Percentiles rank a stretch among this genome's conserved stretches.
Conservation (phyloP, 2,888 invertebrate species). For the Adineta ricciae region DNA sequence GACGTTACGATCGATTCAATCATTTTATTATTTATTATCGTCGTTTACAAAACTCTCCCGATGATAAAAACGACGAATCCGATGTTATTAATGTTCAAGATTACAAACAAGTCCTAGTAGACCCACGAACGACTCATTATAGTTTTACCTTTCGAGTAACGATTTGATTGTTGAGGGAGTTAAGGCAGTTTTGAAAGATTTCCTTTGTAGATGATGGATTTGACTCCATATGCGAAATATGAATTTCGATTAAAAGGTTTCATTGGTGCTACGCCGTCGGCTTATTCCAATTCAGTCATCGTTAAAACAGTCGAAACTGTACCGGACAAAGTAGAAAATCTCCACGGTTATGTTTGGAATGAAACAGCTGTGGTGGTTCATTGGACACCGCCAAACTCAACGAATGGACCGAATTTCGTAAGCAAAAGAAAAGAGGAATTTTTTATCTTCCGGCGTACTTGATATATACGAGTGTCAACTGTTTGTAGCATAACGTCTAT, state of each 20-base stretch:
- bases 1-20: not conserved
- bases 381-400: not conserved
- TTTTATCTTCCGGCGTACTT: no score
- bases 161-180: no score
- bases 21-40: slow-evolving; percentile 19
- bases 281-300: not conserved
- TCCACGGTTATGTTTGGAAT: slow-evolving; percentile 4
- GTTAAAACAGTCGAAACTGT: not conserved
- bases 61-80: not conserved
- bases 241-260: not conserved
- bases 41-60: not conserved
- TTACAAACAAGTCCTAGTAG: not conserved
- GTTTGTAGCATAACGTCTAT: no score
- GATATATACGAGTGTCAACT: no score
- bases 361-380: not conserved
- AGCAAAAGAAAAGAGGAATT: no score
- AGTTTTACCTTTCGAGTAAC: slow-evolving; percentile 13
- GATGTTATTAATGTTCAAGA: not conserved
- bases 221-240: slow-evolving; percentile 8
- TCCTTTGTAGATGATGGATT: not conserved
- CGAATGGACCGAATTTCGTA: slow-evolving; percentile 10
- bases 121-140: not conserved
- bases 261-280: not conserved
- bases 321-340: not conserved
- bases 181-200: not conserved